phyloP scores from a whole-genome alignment of 1,140 invertebrate species.

The Bacillus rossius region DNA sequence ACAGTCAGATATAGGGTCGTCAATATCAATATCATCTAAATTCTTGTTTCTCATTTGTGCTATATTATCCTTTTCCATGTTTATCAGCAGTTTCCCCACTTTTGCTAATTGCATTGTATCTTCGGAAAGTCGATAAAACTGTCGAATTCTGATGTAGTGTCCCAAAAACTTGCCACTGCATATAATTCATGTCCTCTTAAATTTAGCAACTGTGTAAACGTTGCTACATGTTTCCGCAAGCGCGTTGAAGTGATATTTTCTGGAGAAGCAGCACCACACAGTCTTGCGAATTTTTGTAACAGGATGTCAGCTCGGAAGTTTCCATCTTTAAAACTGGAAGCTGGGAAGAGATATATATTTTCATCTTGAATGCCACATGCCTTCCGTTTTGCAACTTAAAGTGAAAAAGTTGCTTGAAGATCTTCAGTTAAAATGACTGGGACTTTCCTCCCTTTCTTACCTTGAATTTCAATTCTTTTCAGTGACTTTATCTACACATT shows the following conservation, averaged over 20 bases:
- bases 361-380: not conserved
- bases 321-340: not conserved
- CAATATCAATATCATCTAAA: slow-evolving; percentile 2
- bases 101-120: slow-evolving; percentile 6
- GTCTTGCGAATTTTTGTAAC: not conserved
- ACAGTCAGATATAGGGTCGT: not conserved
- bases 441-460: slow-evolving; percentile 14
- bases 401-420: not conserved
- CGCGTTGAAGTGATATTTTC: slow-evolving; percentile 11
- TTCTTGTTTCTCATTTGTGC: not conserved
- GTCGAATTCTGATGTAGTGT: slow-evolving; percentile 17
- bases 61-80: slow-evolving; percentile 4
- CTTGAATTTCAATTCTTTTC: slow-evolving; percentile 14
- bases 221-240: slow-evolving; percentile 24
- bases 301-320: not conserved
- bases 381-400: slow-evolving; percentile 2
- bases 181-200: slow-evolving; percentile 4
- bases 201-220: slow-evolving; percentile 9
- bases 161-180: slow-evolving; percentile 19
- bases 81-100: slow-evolving; percentile 5
- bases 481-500: slow-evolving; percentile 3
- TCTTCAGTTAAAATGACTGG: slow-evolving; percentile 9
- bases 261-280: slow-evolving; percentile 6
- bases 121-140: slow-evolving; percentile 18
- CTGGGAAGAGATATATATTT: not conserved